Evolutionary conservation across 2,888 invertebrate species (phyloP).

Genomic region (Heliconius charithonia): DNA sequence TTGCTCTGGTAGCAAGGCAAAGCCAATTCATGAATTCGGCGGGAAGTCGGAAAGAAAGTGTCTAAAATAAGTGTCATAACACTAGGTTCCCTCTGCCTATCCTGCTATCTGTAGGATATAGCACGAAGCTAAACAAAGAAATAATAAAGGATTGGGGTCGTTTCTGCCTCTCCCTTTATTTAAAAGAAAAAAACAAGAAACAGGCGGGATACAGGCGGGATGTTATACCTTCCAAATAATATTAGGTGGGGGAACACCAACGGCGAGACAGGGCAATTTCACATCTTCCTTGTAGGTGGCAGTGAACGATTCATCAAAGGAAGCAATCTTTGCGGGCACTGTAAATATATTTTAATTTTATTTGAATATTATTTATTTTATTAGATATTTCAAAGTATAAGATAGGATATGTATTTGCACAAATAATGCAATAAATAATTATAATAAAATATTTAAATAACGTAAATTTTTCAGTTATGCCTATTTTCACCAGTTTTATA

Average conservation of each 20-base stretch:
- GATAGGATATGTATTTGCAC: no score
- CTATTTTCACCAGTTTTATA: no score
- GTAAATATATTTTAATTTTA: conserved; percentile 36
- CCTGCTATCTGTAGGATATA: neutral
- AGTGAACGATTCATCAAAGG: conserved; percentile 96
- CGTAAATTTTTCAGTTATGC: no score
- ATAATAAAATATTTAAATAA: no score
- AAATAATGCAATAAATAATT: no score
- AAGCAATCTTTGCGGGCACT: conserved; percentile 97
- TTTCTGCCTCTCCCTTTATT: neutral
- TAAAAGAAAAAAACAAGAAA: no score
- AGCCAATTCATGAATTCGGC: neutral
- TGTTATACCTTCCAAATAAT: conserved; percentile 91
- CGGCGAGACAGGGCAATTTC: conserved; percentile 94
- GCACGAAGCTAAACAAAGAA: neutral
- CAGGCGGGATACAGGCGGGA: neutral
- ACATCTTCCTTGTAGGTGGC: conserved; percentile 96
- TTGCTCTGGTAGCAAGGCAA: neutral
- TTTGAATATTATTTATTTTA: conserved; percentile 20
- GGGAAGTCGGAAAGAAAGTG: neutral
- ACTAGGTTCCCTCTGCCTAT: neutral
- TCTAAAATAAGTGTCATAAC: no score
- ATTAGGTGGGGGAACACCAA: conserved; percentile 95
- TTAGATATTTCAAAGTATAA: neutral
- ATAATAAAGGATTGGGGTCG: neutral